Conservation (phyloP, 2,113 vertebrate species). For the Cyphotilapia sp. region DNA sequence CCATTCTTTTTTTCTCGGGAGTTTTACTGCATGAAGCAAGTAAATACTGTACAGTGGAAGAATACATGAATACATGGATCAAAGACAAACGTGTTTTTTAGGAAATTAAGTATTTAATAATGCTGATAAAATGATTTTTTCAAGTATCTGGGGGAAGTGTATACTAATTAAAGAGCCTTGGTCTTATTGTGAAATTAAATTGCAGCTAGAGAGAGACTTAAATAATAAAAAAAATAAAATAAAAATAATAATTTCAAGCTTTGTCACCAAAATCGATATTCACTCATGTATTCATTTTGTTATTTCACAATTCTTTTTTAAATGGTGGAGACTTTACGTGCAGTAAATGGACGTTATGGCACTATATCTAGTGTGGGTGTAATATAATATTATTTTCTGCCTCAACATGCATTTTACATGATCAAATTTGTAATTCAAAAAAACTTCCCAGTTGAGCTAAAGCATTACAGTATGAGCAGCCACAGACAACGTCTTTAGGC, state of each 20-base stretch:
- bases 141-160: not conserved
- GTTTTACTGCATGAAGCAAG: not conserved
- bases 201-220: accelerated
- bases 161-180: not conserved
- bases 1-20: not conserved
- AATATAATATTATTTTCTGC: not conserved
- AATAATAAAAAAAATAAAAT: not conserved
- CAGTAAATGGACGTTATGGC: not conserved
- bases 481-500: not conserved
- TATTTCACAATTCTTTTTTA: not conserved
- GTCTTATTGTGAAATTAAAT: not conserved
- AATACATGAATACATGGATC: not conserved
- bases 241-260: accelerated
- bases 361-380: not conserved
- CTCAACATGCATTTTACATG: not conserved
- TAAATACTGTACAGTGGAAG: not conserved
- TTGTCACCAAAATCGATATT: accelerated
- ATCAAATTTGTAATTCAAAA: not conserved
- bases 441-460: not conserved
- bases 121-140: not conserved
- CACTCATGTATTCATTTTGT: not conserved
- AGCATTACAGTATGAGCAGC: not conserved
- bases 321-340: not conserved
- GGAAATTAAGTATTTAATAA: not conserved
- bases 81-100: not conserved